Evolutionary conservation across 2,113 vertebrate genomes (phyloP).

Genomic region (western clawed frog (Xenopus tropicalis)): DNA sequence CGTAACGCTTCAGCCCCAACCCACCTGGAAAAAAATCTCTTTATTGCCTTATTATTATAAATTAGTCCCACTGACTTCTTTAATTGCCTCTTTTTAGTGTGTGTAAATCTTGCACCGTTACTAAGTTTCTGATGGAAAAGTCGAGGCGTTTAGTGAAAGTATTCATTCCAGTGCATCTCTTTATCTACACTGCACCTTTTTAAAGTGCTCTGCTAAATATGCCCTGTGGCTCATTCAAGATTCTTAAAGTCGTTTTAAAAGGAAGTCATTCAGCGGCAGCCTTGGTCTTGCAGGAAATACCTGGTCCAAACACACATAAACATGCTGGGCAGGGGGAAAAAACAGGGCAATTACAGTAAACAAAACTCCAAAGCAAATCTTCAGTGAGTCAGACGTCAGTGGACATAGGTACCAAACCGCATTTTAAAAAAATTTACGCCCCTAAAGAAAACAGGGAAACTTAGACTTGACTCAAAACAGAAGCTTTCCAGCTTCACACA

Average conservation of each 20-base stretch:
- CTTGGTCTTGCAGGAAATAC: slow-evolving; percentile 39
- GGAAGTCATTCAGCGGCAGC: slow-evolving; percentile 18
- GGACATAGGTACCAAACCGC: slow-evolving; percentile 28
- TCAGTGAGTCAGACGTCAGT: slow-evolving; percentile 15
- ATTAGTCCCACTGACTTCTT: too few relatives aligned
- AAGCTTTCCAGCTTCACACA: slow-evolving; percentile 21
- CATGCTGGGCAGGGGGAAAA: slow-evolving; percentile 33
- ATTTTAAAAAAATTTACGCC: slow-evolving; percentile 34
- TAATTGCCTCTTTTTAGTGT: too few relatives aligned
- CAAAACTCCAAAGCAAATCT: slow-evolving; percentile 20
- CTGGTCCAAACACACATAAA: slow-evolving; percentile 34
- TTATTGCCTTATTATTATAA: too few relatives aligned
- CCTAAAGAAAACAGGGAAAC: slow-evolving; percentile 29
- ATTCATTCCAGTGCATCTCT: slow-evolving; percentile 4
- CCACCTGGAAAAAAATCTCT: too few relatives aligned
- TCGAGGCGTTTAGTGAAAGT: slow-evolving; percentile 8
- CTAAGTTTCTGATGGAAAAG: neutral
- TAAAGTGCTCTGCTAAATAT: neutral
- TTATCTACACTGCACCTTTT: slow-evolving; percentile 2
- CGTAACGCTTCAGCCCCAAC: too few relatives aligned
- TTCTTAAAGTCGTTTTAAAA: slow-evolving; percentile 22
- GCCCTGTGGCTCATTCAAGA: slow-evolving; percentile 21
- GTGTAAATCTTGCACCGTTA: too few relatives aligned
- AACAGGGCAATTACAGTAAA: slow-evolving; percentile 35
- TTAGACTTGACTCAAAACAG: slow-evolving; percentile 9